These are phyloP conservation scores for Coreoperca whiteheadi DNA, from an alignment of 2,113 vertebrate genomes.

Conservation along the genomic window DNA sequence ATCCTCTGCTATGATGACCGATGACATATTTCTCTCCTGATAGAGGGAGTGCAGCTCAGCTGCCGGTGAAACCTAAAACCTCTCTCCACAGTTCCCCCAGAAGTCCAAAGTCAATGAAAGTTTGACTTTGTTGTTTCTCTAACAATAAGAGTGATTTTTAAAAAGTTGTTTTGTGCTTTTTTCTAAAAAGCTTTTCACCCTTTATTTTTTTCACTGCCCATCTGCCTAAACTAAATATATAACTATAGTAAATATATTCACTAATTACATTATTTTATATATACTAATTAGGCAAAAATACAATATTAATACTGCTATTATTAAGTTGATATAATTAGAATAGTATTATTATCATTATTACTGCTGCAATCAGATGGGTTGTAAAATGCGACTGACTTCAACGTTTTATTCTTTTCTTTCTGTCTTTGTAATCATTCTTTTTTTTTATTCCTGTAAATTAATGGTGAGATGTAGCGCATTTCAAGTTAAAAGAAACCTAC, in stretches of 20 bases:
- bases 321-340: not conserved
- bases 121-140: constrained; percentile 37
- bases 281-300: not conserved
- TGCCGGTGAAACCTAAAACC: constrained; percentile 63
- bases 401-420: not conserved
- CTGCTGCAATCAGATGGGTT: not conserved
- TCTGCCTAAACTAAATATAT: not conserved
- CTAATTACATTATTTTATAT: not conserved
- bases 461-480: not conserved
- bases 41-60: constrained; percentile 46
- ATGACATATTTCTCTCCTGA: constrained; percentile 64
- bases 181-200: not conserved
- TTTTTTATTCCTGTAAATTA: not conserved
- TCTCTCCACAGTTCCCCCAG: constrained; percentile 8
- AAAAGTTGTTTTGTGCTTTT: not conserved
- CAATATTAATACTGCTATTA: not conserved
- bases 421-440: not conserved
- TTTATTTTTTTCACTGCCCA: not conserved
- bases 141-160: constrained; percentile 10
- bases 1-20: constrained; percentile 72
- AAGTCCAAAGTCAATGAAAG: constrained; percentile 31
- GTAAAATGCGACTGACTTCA: not conserved
- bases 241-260: not conserved
- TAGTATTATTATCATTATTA: not conserved
- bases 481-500: constrained; percentile 4